Conservation (phyloP, 2,888 invertebrate species). For the Synergus itoensis region DNA sequence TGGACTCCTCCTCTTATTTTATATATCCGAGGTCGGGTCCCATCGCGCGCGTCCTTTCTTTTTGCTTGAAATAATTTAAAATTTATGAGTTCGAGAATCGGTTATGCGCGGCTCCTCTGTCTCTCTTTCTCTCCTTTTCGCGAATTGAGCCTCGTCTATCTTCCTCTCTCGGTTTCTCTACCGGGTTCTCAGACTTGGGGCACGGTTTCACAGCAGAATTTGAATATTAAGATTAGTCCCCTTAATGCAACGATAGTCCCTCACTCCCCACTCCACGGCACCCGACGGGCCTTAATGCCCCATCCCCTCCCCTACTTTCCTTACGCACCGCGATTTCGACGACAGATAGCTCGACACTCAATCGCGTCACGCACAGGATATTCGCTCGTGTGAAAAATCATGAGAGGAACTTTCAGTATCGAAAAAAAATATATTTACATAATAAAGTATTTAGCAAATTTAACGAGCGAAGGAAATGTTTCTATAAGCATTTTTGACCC, state of each 20-base stretch:
- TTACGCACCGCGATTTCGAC: conserved; percentile 28
- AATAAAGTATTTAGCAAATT: background rate
- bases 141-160: conserved; percentile 39
- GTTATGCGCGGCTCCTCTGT: conserved; percentile 35
- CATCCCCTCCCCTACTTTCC: conserved; percentile 22
- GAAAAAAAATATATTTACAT: background rate
- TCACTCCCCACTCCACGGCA: conserved; percentile 25
- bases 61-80: conserved; percentile 75
- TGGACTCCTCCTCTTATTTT: conserved; percentile 61
- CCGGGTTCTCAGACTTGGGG: conserved; percentile 51
- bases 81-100: conserved; percentile 73
- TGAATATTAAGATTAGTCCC: conserved; percentile 76
- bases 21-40: conserved; percentile 64
- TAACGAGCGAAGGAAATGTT: conserved; percentile 1
- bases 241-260: conserved; percentile 57
- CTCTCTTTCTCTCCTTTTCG: conserved; percentile 39
- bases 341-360: conserved; percentile 40
- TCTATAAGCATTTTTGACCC: background rate
- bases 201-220: conserved; percentile 70
- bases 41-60: conserved; percentile 63
- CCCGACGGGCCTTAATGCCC: conserved; percentile 23
- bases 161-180: conserved; percentile 49
- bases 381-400: conserved; percentile 38
- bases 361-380: conserved; percentile 30
- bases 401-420: background rate